Conservation (phyloP, 1,140 invertebrate genomes). For the Bombus polaris region DNA sequence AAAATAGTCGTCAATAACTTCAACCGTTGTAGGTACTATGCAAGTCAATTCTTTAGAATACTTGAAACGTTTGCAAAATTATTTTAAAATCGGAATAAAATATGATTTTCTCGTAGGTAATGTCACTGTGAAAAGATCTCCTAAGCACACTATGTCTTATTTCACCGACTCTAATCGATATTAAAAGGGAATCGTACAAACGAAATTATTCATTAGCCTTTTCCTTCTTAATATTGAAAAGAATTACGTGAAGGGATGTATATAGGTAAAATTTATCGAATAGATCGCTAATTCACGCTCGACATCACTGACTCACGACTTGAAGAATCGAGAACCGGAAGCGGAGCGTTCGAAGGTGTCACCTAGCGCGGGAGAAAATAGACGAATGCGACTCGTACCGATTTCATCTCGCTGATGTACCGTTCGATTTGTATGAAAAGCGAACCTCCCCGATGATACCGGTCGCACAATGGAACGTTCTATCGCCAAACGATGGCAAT, state of each 20-base stretch:
- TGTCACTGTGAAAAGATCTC: slow-evolving; percentile 2
- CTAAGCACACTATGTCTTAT: background rate
- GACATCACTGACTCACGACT: slow-evolving; percentile 5
- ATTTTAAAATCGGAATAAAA: background rate
- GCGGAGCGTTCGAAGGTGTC: background rate
- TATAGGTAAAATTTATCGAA: background rate
- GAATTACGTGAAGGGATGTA: background rate
- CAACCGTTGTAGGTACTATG: background rate
- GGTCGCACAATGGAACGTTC: slow-evolving; percentile 30
- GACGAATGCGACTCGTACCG: slow-evolving; percentile 53
- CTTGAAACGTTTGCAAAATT: background rate
- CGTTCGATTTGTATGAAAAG: slow-evolving; percentile 1
- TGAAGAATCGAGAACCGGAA: background rate
- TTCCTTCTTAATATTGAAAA: background rate
- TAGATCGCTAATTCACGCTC: background rate
- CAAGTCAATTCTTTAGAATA: no score
- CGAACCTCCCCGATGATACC: slow-evolving; percentile 37
- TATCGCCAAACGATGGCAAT: slow-evolving; percentile 65
- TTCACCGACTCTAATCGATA: slow-evolving; percentile 9
- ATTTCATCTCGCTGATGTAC: slow-evolving; percentile 63
- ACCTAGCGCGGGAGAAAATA: background rate
- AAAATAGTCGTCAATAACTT: slow-evolving; percentile 47
- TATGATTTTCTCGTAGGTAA: background rate
- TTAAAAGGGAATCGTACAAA: background rate
- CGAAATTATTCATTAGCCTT: background rate